Evolutionary conservation across 2,888 invertebrate genomes (phyloP).

Genomic region (Rhagophthalmus giganteus): DNA sequence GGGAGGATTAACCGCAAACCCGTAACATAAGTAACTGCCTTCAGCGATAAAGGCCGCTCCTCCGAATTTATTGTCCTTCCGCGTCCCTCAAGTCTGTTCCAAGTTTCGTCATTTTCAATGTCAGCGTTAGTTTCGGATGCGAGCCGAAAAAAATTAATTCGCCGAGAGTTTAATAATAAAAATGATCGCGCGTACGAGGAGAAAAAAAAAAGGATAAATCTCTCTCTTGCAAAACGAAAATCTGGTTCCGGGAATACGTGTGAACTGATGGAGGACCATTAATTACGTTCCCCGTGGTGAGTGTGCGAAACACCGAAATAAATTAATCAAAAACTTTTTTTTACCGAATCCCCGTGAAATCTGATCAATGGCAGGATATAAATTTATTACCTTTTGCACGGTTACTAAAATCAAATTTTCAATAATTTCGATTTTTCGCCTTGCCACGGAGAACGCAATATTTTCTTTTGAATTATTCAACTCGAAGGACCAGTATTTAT

Average conservation of each 20-base stretch:
- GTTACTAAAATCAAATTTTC: no score
- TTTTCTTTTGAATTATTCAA: no score
- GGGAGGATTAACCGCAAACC: slow-evolving; percentile 40
- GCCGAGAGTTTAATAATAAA: no score
- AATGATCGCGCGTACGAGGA: no score
- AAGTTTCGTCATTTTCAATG: slow-evolving; percentile 9
- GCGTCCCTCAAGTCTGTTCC: slow-evolving; percentile 12
- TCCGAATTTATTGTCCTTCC: slow-evolving; percentile 27
- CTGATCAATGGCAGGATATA: neutral
- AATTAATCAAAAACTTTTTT: slow-evolving; percentile 7
- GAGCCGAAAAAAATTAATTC: no score
- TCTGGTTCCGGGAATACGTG: slow-evolving; percentile 1
- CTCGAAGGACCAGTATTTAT: no score
- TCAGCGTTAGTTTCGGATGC: no score
- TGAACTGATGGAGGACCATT: slow-evolving; percentile 6
- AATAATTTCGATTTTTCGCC: no score
- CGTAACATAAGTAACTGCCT: slow-evolving; percentile 40
- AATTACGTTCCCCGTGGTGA: slow-evolving; percentile 8
- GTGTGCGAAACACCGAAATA: slow-evolving; percentile 9
- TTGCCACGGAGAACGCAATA: no score
- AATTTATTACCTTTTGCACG: neutral
- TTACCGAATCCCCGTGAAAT: neutral
- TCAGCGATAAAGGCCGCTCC: slow-evolving; percentile 36
- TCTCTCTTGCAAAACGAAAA: slow-evolving; percentile 6
- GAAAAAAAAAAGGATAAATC: slow-evolving; percentile 5